These are phyloP conservation scores for Eupithecia insigniata DNA, from an alignment of 2,888 invertebrate species.

Conservation along the genomic window DNA sequence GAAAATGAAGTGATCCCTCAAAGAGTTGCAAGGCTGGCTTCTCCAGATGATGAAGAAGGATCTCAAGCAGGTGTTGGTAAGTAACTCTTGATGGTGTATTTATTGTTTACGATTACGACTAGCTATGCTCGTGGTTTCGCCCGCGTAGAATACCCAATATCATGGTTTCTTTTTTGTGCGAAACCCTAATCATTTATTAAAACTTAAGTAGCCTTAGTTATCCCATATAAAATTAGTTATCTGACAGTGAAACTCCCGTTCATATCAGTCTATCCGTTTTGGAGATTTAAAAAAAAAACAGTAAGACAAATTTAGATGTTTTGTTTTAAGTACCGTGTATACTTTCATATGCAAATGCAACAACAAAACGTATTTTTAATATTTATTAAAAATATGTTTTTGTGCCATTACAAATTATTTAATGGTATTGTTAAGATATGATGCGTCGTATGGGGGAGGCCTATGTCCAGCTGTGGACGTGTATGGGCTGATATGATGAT, in stretches of 20 bases:
- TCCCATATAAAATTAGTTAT: neutral
- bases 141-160: neutral
- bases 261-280: neutral
- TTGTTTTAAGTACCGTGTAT: no score
- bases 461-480: no score
- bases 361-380: no score
- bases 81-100: conserved; percentile 32
- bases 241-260: neutral
- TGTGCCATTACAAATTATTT: no score
- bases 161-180: neutral
- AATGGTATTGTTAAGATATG: no score
- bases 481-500: no score
- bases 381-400: no score
- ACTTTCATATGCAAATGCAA: no score
- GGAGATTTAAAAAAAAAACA: neutral
- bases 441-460: no score
- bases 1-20: conserved; percentile 70
- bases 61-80: conserved; percentile 65
- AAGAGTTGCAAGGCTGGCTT: conserved; percentile 60
- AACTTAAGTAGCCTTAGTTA: neutral
- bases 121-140: neutral
- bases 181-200: neutral
- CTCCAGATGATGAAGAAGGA: conserved; percentile 63
- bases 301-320: neutral
- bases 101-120: neutral